Percentiles rank a stretch among this genome's conserved stretches.
Evolutionary conservation across 23 tunicate genomes (phyloP).

Genomic region (Trididemnum clinides): DNA sequence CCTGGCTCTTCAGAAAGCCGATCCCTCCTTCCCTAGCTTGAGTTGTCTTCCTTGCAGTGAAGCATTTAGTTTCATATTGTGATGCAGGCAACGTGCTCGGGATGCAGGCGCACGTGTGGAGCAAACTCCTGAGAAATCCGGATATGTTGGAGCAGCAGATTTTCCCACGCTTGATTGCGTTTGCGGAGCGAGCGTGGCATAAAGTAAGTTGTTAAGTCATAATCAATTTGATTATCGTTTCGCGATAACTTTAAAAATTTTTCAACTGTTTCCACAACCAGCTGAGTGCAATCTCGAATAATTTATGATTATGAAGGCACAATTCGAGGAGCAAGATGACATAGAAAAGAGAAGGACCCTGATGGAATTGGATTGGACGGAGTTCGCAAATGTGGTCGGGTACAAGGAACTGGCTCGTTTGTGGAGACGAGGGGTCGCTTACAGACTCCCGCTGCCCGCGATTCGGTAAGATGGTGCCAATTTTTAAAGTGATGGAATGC

Average conservation of each 20-base stretch:
- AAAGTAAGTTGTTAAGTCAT: too few relatives aligned
- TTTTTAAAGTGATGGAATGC: neutral
- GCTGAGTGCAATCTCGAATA: too few relatives aligned
- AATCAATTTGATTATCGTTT: too few relatives aligned
- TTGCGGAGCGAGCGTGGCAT: slow-evolving; percentile 96
- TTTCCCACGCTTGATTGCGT: slow-evolving; percentile 86
- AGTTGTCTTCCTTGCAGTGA: too few relatives aligned
- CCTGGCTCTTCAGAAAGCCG: too few relatives aligned
- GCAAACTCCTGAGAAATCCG: slow-evolving; percentile 48
- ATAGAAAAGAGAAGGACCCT: too few relatives aligned
- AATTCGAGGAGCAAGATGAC: too few relatives aligned
- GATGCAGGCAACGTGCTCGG: slow-evolving; percentile 77
- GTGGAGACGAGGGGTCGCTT: slow-evolving; percentile 24
- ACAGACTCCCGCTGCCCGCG: slow-evolving; percentile 91
- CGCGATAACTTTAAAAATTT: too few relatives aligned
- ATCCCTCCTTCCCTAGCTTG: too few relatives aligned
- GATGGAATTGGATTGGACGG: slow-evolving; percentile 83
- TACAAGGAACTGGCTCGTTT: slow-evolving; percentile 72
- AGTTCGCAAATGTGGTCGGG: slow-evolving; percentile 73
- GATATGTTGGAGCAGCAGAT: slow-evolving; percentile 56
- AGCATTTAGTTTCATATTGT: too few relatives aligned
- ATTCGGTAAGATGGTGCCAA: slow-evolving; percentile 31
- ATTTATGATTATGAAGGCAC: too few relatives aligned
- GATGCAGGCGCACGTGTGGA: slow-evolving; percentile 80
- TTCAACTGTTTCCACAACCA: too few relatives aligned